A percentile compares a stretch with the other conserved stretches of the same genome.
Evolutionary conservation across 2,797 vertebrate genomes (phyloP).

Genomic region (Tangara arthus): DNA sequence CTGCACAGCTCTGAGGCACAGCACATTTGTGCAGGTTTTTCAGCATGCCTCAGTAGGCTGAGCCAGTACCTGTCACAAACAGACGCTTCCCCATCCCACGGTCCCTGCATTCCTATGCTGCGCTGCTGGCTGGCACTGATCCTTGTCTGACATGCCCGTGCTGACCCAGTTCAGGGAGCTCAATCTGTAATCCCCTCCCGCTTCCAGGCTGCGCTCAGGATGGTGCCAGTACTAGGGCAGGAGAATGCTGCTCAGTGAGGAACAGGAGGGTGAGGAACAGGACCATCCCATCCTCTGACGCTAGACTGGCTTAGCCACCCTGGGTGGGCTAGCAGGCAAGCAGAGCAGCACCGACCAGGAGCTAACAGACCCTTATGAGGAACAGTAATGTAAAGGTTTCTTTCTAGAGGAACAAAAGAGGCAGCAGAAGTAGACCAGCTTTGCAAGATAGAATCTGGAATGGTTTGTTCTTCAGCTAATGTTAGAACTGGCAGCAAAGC

Average conservation of each 20-base stretch:
- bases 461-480: not conserved
- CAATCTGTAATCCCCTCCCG: not conserved
- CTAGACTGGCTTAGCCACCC: not conserved
- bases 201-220: fast-evolving
- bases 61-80: not conserved
- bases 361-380: not conserved
- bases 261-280: not conserved
- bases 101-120: fast-evolving
- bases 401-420: not conserved
- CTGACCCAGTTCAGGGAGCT: not conserved
- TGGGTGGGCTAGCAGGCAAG: fast-evolving
- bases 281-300: not conserved
- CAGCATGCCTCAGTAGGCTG: fast-evolving
- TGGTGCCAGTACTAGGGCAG: not conserved
- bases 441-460: not conserved
- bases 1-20: fast-evolving
- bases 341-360: not conserved
- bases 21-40: fast-evolving
- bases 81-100: not conserved
- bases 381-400: not conserved
- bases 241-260: not conserved
- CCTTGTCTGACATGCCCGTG: not conserved
- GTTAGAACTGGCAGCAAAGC: not conserved
- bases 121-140: not conserved
- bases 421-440: not conserved